Conservation (phyloP, 1,140 invertebrate genomes). For the Apis florea region DNA sequence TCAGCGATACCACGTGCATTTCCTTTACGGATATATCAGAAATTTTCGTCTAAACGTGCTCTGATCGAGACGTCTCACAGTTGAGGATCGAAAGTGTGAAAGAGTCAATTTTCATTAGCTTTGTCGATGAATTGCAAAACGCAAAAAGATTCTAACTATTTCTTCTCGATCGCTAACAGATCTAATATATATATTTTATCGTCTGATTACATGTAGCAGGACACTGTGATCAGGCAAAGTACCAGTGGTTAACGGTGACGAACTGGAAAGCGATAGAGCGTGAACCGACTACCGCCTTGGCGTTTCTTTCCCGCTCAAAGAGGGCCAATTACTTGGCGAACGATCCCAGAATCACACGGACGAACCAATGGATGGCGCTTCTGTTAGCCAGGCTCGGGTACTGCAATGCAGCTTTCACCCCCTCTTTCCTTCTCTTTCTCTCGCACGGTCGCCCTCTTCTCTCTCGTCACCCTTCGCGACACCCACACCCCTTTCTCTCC, state of each 20-base stretch:
- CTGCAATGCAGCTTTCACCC: conserved; percentile 66
- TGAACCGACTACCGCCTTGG: neutral
- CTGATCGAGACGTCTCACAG: too few species aligned
- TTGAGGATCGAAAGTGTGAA: too few species aligned
- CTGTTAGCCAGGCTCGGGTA: conserved; percentile 58
- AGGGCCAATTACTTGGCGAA: conserved; percentile 54
- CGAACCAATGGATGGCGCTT: conserved; percentile 58
- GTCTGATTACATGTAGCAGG: too few species aligned
- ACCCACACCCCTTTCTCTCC: neutral
- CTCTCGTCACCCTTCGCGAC: conserved; percentile 11
- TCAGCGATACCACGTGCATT: neutral
- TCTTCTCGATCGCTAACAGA: too few species aligned
- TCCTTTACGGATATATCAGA: too few species aligned
- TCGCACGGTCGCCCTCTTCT: neutral
- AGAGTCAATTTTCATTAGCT: too few species aligned
- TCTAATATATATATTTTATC: too few species aligned
- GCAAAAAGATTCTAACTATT: too few species aligned
- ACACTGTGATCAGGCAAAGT: neutral
- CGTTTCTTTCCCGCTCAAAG: conserved; percentile 45
- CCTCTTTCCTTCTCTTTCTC: conserved; percentile 44
- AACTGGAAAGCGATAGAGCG: neutral
- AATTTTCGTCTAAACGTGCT: too few species aligned
- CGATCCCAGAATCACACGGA: conserved; percentile 46
- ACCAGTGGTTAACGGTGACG: too few species aligned
- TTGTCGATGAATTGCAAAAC: too few species aligned